phyloP scores from a whole-genome alignment of 2,888 invertebrate species.

The Harmothoe impar region DNA sequence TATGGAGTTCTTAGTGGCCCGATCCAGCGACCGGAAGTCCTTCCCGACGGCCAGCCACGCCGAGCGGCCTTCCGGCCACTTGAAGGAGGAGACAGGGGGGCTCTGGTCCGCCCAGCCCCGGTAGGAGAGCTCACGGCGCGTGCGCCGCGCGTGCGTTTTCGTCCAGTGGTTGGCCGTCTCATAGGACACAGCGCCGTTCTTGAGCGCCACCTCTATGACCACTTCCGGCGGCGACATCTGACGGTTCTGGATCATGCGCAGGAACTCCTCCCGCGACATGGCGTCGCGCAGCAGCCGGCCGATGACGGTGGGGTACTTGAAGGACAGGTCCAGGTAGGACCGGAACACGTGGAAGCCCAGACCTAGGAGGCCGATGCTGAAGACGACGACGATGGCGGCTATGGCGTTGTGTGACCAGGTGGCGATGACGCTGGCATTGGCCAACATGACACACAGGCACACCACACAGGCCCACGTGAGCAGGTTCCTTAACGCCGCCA shows the following conservation, averaged over 20 bases:
- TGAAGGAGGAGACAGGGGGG: constrained; percentile 11
- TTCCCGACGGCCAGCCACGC: constrained; percentile 59
- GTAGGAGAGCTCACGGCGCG: constrained; percentile 43
- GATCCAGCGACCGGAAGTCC: constrained; percentile 59
- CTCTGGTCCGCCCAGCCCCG: constrained; percentile 65
- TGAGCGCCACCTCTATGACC: constrained; percentile 50
- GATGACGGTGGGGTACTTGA: constrained; percentile 60
- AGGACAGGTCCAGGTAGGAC: constrained; percentile 58
- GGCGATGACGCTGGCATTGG: constrained; percentile 15
- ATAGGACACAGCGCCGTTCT: constrained; percentile 55
- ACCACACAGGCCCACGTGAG: constrained; percentile 41
- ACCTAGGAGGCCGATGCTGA: constrained; percentile 54
- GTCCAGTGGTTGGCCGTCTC: constrained; percentile 58
- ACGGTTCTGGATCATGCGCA: constrained; percentile 56
- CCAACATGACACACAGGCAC: constrained; percentile 31
- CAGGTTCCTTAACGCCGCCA: constrained; percentile 41
- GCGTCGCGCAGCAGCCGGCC: constrained; percentile 57
- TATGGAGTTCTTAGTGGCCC: constrained; percentile 47
- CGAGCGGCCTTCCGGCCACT: constrained; percentile 48
- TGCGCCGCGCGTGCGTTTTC: background rate
- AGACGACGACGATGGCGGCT: constrained; percentile 50
- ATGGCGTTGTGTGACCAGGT: constrained; percentile 41
- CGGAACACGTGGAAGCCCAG: constrained; percentile 60
- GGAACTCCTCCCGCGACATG: constrained; percentile 59
- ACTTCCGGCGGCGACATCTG: constrained; percentile 64